phyloP scores from a whole-genome alignment of 2,113 vertebrate genomes.

The Caloenas nicobarica region DNA sequence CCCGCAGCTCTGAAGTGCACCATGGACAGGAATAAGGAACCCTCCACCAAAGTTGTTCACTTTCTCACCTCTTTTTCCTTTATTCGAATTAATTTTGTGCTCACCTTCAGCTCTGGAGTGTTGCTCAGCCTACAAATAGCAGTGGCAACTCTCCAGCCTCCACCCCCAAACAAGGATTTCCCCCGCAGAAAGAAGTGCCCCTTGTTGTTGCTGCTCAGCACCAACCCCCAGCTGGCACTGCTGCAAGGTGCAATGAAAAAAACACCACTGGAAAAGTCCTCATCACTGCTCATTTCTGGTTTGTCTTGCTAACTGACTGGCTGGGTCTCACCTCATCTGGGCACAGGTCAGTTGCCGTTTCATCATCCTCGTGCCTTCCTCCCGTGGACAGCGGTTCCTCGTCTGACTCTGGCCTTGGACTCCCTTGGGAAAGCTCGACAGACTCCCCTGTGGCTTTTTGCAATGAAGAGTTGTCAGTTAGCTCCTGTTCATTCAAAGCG shows the following conservation, averaged over 20 bases:
- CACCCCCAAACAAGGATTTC: neutral
- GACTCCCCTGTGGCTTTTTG: neutral
- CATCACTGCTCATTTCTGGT: rapidly evolving
- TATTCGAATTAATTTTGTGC: neutral
- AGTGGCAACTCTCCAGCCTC: neutral
- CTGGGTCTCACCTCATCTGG: neutral
- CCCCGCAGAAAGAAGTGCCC: neutral
- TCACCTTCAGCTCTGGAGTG: neutral
- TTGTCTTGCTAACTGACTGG: rapidly evolving
- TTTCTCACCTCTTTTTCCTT: neutral
- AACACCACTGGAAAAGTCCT: neutral
- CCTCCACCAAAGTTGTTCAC: neutral
- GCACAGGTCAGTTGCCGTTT: neutral
- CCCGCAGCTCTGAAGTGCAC: neutral
- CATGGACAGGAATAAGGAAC: neutral
- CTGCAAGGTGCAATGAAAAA: neutral
- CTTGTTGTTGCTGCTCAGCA: rapidly evolving
- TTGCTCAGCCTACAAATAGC: neutral
- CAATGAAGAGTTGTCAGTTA: neutral
- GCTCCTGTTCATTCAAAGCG: rapidly evolving
- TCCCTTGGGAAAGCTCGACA: neutral
- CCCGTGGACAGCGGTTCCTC: rapidly evolving
- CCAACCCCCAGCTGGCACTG: rapidly evolving
- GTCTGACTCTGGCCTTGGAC: neutral
- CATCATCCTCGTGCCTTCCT: neutral